Conservation (phyloP, 2,888 invertebrate species). For the Ellobium chinense region DNA sequence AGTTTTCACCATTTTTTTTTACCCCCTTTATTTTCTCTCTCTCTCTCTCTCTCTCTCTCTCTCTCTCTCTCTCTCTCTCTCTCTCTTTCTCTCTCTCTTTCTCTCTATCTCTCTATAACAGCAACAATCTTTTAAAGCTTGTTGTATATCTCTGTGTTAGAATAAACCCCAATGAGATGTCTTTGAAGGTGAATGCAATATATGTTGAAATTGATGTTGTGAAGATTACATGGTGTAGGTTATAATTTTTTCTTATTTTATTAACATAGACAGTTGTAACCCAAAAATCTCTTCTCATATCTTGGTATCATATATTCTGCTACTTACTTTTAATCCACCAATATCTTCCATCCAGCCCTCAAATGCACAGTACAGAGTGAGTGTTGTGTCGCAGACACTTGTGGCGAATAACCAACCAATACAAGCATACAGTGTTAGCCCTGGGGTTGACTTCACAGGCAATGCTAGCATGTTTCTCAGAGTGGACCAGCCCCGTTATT, state of each 20-base stretch:
- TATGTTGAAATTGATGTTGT: not conserved
- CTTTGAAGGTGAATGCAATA: no score
- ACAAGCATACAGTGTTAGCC: constrained; percentile 50
- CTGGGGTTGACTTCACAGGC: constrained; percentile 37
- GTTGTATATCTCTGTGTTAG: no score
- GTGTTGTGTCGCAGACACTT: constrained; percentile 40
- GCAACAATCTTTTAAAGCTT: no score
- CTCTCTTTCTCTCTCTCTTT: not conserved
- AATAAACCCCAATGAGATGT: no score
- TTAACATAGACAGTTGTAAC: not conserved
- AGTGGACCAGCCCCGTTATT: constrained; percentile 47
- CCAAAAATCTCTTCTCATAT: not conserved
- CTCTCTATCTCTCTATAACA: not conserved
- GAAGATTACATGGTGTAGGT: not conserved
- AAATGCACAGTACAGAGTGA: constrained; percentile 51
- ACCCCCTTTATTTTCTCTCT: not conserved
- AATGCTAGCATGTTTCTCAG: constrained; percentile 53
- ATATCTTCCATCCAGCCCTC: constrained; percentile 46
- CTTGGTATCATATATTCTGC: not conserved
- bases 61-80: not conserved
- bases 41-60: not conserved
- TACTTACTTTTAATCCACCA: no score
- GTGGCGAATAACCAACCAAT: not conserved
- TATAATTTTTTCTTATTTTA: not conserved
- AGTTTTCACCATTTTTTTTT: not conserved